Conservation (phyloP, 2,797 vertebrate species). For the Lagocephalus sceleratus region DNA sequence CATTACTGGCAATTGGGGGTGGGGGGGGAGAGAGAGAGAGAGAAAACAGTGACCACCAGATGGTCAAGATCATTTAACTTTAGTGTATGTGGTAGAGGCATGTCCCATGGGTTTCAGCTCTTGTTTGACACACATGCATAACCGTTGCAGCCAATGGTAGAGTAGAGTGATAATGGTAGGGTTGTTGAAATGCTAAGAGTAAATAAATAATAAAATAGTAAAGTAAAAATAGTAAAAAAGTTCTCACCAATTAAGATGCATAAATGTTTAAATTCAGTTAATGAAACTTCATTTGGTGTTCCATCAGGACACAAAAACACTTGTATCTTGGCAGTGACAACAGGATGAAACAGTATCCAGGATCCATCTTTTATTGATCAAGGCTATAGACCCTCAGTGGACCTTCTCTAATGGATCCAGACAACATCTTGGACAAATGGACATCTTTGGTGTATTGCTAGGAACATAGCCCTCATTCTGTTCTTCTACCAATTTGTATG, state of each 20-base stretch:
- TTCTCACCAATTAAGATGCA: constrained; percentile 33
- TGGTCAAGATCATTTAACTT: constrained; percentile 69
- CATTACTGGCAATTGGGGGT: constrained; percentile 39
- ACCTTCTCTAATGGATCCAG: constrained; percentile 69
- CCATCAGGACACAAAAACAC: constrained; percentile 24
- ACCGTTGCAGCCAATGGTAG: constrained; percentile 39
- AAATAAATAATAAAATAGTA: no score
- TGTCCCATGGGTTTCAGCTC: constrained; percentile 59
- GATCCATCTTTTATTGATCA: constrained; percentile 73
- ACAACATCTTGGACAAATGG: constrained; percentile 67
- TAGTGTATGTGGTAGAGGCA: constrained; percentile 54
- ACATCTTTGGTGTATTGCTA: constrained; percentile 23
- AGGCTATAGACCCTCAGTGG: constrained; percentile 58
- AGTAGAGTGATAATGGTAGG: no score
- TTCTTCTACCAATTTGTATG: constrained; percentile 26
- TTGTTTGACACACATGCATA: constrained; percentile 43
- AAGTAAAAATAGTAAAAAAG: no score
- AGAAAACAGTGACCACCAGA: constrained; percentile 54
- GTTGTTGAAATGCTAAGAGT: no score
- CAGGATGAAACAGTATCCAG: constrained; percentile 56
- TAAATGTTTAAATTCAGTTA: constrained; percentile 30
- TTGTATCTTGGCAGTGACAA: constrained; percentile 4
- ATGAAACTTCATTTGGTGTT: constrained; percentile 28
- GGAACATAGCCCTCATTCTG: constrained; percentile 37
- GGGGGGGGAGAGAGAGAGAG: no score